Base-by-base conservation (phyloP, 1,140 invertebrate species). In the Olivierus martensii region DNA sequence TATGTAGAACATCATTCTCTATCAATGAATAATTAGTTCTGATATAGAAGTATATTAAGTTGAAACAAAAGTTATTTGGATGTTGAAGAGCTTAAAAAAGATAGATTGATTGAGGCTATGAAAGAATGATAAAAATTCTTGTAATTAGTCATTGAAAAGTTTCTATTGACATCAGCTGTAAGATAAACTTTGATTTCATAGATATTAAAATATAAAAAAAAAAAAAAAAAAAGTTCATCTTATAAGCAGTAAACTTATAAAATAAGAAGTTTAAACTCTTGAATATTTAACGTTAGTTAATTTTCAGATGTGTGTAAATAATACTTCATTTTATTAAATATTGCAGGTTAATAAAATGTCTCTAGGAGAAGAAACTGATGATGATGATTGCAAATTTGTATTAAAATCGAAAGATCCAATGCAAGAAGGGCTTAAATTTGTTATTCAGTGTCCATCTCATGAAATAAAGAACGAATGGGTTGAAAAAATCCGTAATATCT, bases 341-440 rank as follows among this genome's bases (percentile, higher is more conserved):
- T 42, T 52, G 34, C 64, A 93, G 90, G 84, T 94, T 51, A 96
- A 97, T 69, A 95, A 95, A 73, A 89, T 97, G 87, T 78, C 78
- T 49, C 69, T 94, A 61, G 78, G 82, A 59, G 73, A 74, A 44
- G 62, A 73, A 38, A 77, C 78, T 46, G 80, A 79, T 55, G 67
- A 67, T 22, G 72, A 77, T 50, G 71, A 73, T 6, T 78, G 80
- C 44, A 80, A 78, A 61, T 97, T 95, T 68, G 72, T 83, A 11
- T 76, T 98, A 39, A 77, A 78, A 65, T 90, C 81, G 62, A 88
- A 81, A 55, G 88, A 84, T 72, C 84, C 80, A 21, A 76, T 78
- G 48, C 82, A 83, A 61, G 78, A 81, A 18, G 76, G 77, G 43
- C 64, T 82, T 19, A 79, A 79, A 45, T 88, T 84, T 68, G 66